Evolutionary conservation across 2,797 vertebrate genomes (phyloP).

Genomic region (Monodelphis domestica): DNA sequence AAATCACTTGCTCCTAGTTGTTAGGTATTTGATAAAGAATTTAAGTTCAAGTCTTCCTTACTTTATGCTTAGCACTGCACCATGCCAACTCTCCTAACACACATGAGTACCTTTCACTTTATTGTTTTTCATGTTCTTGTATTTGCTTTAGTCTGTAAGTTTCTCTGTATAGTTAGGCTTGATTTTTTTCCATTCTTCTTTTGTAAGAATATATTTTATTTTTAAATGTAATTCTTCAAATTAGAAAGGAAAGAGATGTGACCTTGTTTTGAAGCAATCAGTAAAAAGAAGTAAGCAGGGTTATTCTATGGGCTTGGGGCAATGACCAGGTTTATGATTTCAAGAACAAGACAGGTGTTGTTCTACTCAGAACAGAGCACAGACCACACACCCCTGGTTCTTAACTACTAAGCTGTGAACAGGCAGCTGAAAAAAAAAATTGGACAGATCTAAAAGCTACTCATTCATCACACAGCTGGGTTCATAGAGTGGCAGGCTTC

Average conservation of each 20-base stretch:
- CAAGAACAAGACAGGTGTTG: not conserved
- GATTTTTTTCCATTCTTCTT: not conserved
- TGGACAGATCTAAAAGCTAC: not conserved
- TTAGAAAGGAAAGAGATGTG: not conserved
- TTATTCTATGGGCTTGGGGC: not conserved
- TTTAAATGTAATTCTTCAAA: not conserved
- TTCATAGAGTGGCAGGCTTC: not conserved
- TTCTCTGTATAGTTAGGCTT: not conserved
- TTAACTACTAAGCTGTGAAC: not conserved
- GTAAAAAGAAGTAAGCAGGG: not conserved
- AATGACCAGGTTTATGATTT: not conserved
- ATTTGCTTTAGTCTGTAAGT: not conserved
- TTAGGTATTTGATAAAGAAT: not conserved
- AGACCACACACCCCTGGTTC: rapidly evolving
- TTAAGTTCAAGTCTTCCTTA: not conserved
- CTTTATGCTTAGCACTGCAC: not conserved
- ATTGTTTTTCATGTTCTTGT: not conserved
- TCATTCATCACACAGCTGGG: not conserved
- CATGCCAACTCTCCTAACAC: not conserved
- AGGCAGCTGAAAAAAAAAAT: not conserved
- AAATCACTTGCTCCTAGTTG: not conserved
- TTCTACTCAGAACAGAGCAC: rapidly evolving
- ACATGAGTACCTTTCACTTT: not conserved
- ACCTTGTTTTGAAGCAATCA: not conserved
- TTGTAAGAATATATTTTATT: not conserved